Base-by-base conservation (phyloP, 2,888 invertebrate species). In the Lithophane semibrunnea region DNA sequence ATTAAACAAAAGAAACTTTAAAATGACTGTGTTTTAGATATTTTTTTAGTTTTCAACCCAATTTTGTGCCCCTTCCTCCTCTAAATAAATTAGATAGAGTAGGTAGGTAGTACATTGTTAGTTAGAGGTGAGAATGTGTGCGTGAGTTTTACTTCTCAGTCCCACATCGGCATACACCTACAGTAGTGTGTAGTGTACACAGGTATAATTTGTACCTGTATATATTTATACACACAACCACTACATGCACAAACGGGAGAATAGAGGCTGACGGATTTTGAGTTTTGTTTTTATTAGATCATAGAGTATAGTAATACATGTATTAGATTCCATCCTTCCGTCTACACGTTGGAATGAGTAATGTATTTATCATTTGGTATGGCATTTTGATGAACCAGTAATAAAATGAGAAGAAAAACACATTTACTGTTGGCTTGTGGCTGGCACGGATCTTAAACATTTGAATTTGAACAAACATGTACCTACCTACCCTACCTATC, bases 221-320 rank as follows among this genome's bases (percentile, higher is more conserved):
- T 80, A 86, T 80, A n/a, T n/a, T n/a, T n/a, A 74, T 70, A 81
- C 88, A 88, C 87, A 87, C 87, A 84, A 80, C 90, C 88, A 90
- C 90, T 92, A 92, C 93, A 91, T 90, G 90, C 87, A 85, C 85
- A 91, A 78, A 86, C 52, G 73, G 86, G 85, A 89, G 91, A 88
- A 87, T 87, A 88, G 90, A 89, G 86, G 86, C 88, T 89, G 91
- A 87, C 87, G 86, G 89, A 89, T 89, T 87, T 87, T 87, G 88
- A 91, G 91, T 89, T 91, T 90, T 93, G 93, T 93, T 94, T 94
- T 93, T 94, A 92, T 93, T 92, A n/a, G n/a, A n/a, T n/a, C n/a
- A n/a, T n/a, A n/a, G n/a, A n/a, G n/a, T n/a, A n/a, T n/a, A n/a
- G n/a, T n/a, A n/a, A n/a, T n/a, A n/a, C n/a, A n/a, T n/a, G n/a